These are phyloP conservation scores for Piliocolobus tephrosceles DNA, from an alignment of 2,113 vertebrate genomes.

Conservation along the genomic window DNA sequence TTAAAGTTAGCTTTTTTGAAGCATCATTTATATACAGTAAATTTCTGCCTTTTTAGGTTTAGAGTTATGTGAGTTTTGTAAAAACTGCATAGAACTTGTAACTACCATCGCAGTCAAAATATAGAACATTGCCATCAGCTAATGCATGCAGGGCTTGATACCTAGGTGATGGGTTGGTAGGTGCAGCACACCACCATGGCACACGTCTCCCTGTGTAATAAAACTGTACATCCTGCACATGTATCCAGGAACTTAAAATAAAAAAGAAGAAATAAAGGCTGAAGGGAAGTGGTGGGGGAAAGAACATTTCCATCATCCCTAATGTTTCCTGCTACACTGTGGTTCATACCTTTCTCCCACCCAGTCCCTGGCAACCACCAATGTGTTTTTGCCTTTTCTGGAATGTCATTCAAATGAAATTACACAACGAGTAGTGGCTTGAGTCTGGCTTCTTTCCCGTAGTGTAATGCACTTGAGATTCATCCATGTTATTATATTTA, in stretches of 20 bases:
- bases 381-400: neutral
- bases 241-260: too few relatives aligned
- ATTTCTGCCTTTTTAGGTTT: neutral
- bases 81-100: neutral
- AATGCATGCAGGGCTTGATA: too few relatives aligned
- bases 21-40: neutral
- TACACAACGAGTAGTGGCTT: neutral
- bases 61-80: neutral
- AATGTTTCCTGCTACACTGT: neutral
- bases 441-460: neutral
- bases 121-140: too few relatives aligned
- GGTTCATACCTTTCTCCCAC: neutral
- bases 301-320: neutral
- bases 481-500: fast-evolving
- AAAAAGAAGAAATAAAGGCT: too few relatives aligned
- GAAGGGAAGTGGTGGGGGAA: too few relatives aligned
- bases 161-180: too few relatives aligned
- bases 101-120: neutral
- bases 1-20: neutral
- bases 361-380: neutral
- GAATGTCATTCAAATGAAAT: neutral
- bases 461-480: neutral
- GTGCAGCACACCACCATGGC: too few relatives aligned
- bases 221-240: too few relatives aligned
- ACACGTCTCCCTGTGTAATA: too few relatives aligned